Evolutionary conservation across 2,113 vertebrate species (phyloP), one percentile per base, ranked within the genome.

Genomic region (Odocoileus hemionus): DNA sequence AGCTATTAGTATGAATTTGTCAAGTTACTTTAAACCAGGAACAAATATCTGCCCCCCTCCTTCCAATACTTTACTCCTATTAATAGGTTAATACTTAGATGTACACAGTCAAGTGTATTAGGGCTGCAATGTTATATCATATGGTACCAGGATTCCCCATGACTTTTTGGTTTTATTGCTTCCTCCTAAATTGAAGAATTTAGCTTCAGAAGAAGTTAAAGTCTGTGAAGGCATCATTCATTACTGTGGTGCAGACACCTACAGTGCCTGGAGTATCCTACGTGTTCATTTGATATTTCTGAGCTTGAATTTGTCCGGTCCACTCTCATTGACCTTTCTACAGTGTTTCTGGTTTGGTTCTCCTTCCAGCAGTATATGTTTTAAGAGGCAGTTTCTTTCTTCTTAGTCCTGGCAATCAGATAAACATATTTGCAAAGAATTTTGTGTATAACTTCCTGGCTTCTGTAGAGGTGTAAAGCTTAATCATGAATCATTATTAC

Each of bases 301-400:
- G 50, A 86, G 23, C 64, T 58, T 23, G 14, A 60, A 82, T 3
- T 79, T 89, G 52, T 76, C 55, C 36, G 7, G 52, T 76, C 55
- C 43, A 6, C 26, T 93, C n/a, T 88, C 28, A 19, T 17, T 89
- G 82, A 70, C 21, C 26, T 76, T 82, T 6, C 80, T 61, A 25
- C 16, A 54, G 33, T 88, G 30, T 86, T 97, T 94, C 55, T 92
- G 33, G 16, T 96, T 95, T 90, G 57, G 19, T 91, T 94, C 26
- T 10, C 21, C 47, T 60, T 52, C 36, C 39, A 85, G 39, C 64
- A 93, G 64, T 52, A 33, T 54, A 74, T 92, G 16, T 58, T 95
- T 97, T 87, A 47, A 97, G 36, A 19, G 83, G 55, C 78, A 83
- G 33, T 78, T 74, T 93, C 30, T 92, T 87, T 30, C 54, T 47